phyloP scores from a whole-genome alignment of 2,888 invertebrate species.

The Dicranocentrus wangi region DNA sequence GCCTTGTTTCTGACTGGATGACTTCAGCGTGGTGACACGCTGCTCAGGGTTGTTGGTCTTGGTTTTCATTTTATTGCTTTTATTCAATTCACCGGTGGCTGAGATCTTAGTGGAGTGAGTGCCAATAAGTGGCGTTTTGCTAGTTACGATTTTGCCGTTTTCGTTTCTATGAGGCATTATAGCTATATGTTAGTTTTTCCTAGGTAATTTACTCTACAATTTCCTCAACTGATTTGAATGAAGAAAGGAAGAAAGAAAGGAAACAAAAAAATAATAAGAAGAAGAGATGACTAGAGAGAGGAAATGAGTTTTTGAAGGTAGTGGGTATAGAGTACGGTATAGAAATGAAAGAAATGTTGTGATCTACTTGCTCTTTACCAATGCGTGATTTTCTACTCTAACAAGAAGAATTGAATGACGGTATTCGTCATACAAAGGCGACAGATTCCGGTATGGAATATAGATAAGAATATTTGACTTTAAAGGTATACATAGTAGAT shows the following conservation, averaged over 20 bases:
- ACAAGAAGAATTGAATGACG: background rate
- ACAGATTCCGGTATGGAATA: constrained; percentile 42
- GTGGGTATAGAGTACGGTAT: no score
- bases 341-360: no score
- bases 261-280: constrained; percentile 11
- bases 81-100: constrained; percentile 9
- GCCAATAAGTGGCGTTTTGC: constrained; percentile 54
- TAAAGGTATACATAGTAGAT: constrained; percentile 49
- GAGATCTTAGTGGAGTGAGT: constrained; percentile 56
- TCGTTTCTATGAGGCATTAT: constrained; percentile 58
- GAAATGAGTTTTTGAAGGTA: no score
- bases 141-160: constrained; percentile 55
- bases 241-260: background rate
- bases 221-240: background rate
- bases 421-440: constrained; percentile 50
- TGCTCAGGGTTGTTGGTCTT: constrained; percentile 1
- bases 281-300: no score
- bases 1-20: constrained; percentile 13
- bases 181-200: background rate
- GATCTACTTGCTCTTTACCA: constrained; percentile 7
- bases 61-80: constrained; percentile 26
- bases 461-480: constrained; percentile 32
- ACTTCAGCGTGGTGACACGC: background rate
- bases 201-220: no score
- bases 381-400: background rate